Evolutionary conservation across 2,797 vertebrate genomes (phyloP).

Genomic region (Sorex maritimensis): DNA sequence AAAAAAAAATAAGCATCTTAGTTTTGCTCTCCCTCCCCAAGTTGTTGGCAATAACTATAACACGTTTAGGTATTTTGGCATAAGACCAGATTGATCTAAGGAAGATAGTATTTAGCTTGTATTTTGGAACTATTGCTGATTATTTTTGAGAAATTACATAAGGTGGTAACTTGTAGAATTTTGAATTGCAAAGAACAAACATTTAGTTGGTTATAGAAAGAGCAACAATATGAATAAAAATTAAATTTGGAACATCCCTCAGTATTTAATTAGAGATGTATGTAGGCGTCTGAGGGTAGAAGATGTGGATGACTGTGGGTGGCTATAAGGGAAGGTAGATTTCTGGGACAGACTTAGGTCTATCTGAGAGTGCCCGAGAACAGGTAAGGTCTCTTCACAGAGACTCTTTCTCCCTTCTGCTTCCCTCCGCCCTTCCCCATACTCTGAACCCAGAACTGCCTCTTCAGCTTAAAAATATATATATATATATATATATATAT

Average conservation of each 20-base stretch:
- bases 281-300: background rate
- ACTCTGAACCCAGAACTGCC: background rate
- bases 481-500: background rate
- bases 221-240: constrained; percentile 7
- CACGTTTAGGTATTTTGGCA: background rate
- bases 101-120: constrained; percentile 74
- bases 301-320: background rate
- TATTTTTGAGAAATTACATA: constrained; percentile 53
- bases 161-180: constrained; percentile 60
- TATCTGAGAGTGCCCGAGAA: background rate
- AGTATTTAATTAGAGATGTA: constrained; percentile 30
- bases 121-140: constrained; percentile 71
- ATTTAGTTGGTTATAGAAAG: constrained; percentile 38
- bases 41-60: constrained; percentile 39
- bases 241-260: background rate
- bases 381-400: background rate
- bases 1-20: constrained; percentile 61
- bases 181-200: constrained; percentile 57
- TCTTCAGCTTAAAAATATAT: background rate
- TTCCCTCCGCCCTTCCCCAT: background rate
- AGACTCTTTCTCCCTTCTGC: background rate
- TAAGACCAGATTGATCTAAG: constrained; percentile 49
- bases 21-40: constrained; percentile 23
- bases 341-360: constrained; percentile 5
- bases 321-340: background rate